phyloP scores from a whole-genome alignment of 2,797 vertebrate species.

The Nothura maculosa region DNA sequence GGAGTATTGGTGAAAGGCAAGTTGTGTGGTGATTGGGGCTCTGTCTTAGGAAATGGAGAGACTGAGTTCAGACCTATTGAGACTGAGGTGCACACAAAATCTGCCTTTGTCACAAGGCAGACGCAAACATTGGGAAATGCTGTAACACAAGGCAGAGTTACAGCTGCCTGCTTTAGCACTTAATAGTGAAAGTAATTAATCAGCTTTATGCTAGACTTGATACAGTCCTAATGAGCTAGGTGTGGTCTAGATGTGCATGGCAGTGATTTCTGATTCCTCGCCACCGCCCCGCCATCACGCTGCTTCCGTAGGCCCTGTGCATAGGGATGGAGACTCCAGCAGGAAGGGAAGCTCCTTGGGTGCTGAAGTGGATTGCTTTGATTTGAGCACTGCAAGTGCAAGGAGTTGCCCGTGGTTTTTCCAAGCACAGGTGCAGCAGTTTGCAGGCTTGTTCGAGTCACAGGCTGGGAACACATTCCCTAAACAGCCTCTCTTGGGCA shows the following conservation, averaged over 20 bases:
- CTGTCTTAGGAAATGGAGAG: neutral
- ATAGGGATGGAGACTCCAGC: neutral
- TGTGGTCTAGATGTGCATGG: neutral
- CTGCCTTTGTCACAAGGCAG: neutral
- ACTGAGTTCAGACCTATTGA: neutral
- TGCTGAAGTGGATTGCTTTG: neutral
- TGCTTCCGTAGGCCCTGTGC: neutral
- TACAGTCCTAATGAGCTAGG: neutral
- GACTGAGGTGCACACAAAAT: fast-evolving
- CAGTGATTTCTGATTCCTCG: neutral
- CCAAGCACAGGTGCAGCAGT: neutral
- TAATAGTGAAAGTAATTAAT: neutral
- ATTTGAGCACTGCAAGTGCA: neutral
- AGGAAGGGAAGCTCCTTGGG: neutral
- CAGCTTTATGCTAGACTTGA: neutral
- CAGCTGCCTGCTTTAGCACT: neutral
- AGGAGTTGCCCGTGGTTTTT: neutral
- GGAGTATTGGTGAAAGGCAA: neutral
- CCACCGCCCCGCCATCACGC: neutral
- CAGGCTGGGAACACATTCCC: neutral
- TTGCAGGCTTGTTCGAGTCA: neutral
- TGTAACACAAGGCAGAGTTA: neutral
- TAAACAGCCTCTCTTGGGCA: neutral
- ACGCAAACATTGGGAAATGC: neutral
- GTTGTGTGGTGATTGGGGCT: neutral